These are phyloP conservation scores for Lepeophtheirus nordmannii DNA, from an alignment of 2,888 invertebrate genomes.

Conservation along the genomic window DNA sequence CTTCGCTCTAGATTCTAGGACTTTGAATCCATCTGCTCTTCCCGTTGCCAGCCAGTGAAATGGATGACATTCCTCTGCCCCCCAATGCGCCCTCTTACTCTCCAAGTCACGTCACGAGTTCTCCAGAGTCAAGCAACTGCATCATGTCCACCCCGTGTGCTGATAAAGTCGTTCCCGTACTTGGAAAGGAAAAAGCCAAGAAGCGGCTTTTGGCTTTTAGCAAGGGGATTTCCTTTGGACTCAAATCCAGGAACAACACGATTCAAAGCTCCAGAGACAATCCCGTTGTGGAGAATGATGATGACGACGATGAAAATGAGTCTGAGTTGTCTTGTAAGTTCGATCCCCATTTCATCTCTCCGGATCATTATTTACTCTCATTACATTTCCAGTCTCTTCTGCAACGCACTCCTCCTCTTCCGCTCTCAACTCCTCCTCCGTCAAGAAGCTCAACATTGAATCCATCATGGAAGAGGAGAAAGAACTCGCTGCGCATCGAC, in stretches of 20 bases:
- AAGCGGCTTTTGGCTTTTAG: slow-evolving; percentile 35
- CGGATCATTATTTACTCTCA: no score
- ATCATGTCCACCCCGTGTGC: neutral
- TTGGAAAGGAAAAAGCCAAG: slow-evolving; percentile 35
- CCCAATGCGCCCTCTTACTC: neutral
- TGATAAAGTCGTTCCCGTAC: slow-evolving; percentile 28
- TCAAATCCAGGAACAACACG: neutral
- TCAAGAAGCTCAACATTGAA: slow-evolving; percentile 18
- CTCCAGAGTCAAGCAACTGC: neutral
- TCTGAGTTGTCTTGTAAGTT: no score
- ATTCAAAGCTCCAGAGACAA: neutral
- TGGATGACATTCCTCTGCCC: neutral
- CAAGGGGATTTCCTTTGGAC: slow-evolving; percentile 3
- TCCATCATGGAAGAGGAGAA: slow-evolving; percentile 19
- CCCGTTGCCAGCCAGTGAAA: neutral
- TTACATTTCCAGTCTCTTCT: neutral
- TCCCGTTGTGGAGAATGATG: neutral
- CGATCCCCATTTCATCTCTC: no score
- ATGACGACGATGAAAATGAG: neutral
- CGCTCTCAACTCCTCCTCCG: no score
- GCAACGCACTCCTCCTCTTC: neutral
- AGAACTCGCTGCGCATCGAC: neutral
- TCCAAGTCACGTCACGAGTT: neutral
- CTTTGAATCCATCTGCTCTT: no score
- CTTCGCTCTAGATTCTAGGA: no score